phyloP scores from a whole-genome alignment of 2,888 invertebrate species.

The Eupelmus urozonus region DNA sequence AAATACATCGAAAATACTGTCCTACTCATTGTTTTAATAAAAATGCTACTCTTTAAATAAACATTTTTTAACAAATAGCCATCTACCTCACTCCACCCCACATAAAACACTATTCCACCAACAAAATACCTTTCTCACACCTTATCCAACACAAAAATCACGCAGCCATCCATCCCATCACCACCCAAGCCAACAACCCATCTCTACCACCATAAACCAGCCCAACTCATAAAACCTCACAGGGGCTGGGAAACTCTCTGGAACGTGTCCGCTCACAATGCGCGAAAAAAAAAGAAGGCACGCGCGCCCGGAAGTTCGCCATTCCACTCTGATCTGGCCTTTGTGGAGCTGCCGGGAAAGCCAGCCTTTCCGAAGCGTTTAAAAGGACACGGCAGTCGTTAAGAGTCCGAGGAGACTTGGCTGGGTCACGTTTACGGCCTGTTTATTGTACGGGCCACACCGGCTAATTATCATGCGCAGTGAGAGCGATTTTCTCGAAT shows the following conservation, averaged over 20 bases:
- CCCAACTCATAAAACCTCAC: neutral
- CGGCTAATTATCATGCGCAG: conserved; percentile 29
- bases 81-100: too few relatives aligned
- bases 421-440: conserved; percentile 2
- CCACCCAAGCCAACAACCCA: too few relatives aligned
- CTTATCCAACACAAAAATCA: too few relatives aligned
- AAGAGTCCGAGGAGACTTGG: neutral
- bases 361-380: conserved; percentile 5
- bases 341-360: neutral
- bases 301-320: conserved; percentile 36
- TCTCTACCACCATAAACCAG: too few relatives aligned
- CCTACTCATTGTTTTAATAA: too few relatives aligned
- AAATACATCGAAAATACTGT: too few relatives aligned
- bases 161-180: too few relatives aligned
- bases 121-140: neutral
- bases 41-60: too few relatives aligned
- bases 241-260: conserved; percentile 1
- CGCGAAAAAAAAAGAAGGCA: conserved; percentile 18
- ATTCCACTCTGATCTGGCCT: neutral
- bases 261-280: conserved; percentile 38
- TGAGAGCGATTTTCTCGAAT: conserved; percentile 10
- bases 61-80: too few relatives aligned
- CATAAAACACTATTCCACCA: too few relatives aligned
- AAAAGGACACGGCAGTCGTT: conserved; percentile 11
- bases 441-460: neutral